Conservation (phyloP, 92 coral and sea anemone species). For the Palythoa grandiflora region DNA sequence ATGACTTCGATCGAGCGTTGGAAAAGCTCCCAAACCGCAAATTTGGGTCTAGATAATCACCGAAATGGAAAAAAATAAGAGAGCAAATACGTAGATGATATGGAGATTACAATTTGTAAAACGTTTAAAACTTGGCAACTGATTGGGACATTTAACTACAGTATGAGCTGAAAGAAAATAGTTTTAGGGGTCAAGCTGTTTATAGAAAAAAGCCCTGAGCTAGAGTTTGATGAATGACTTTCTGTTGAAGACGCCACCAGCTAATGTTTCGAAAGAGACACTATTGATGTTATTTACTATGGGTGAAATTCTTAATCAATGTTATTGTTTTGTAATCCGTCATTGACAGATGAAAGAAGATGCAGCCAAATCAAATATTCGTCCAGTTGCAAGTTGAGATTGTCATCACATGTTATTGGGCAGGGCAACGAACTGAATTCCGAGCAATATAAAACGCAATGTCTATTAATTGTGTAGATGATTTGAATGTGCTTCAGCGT, state of each 20-base stretch:
- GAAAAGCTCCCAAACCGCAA: not conserved
- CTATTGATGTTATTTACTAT: not conserved
- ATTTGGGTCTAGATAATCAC: not conserved
- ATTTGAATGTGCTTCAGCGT: slow-evolving; percentile 10
- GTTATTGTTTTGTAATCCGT: not conserved
- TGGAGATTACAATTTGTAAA: not conserved
- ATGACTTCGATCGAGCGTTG: not conserved
- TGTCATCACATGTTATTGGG: slow-evolving; percentile 20
- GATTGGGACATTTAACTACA: not conserved
- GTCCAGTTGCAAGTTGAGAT: slow-evolving; percentile 9
- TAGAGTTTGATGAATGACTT: not conserved
- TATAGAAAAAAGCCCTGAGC: slow-evolving; percentile 33
- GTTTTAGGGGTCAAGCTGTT: slow-evolving; percentile 1
- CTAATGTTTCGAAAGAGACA: not conserved
- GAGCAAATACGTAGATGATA: not conserved
- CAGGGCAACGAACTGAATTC: not conserved
- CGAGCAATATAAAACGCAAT: not conserved
- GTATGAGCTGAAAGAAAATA: not conserved
- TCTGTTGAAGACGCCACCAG: slow-evolving; percentile 30
- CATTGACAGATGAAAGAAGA: slow-evolving; percentile 43
- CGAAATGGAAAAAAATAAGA: not conserved
- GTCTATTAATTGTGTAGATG: not conserved
- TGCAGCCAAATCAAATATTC: slow-evolving; percentile 1
- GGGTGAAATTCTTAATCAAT: slow-evolving; percentile 16
- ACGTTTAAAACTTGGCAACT: slow-evolving; percentile 7